These are phyloP conservation scores for Timandra comae DNA, from an alignment of 2,888 invertebrate species.

Conservation along the genomic window DNA sequence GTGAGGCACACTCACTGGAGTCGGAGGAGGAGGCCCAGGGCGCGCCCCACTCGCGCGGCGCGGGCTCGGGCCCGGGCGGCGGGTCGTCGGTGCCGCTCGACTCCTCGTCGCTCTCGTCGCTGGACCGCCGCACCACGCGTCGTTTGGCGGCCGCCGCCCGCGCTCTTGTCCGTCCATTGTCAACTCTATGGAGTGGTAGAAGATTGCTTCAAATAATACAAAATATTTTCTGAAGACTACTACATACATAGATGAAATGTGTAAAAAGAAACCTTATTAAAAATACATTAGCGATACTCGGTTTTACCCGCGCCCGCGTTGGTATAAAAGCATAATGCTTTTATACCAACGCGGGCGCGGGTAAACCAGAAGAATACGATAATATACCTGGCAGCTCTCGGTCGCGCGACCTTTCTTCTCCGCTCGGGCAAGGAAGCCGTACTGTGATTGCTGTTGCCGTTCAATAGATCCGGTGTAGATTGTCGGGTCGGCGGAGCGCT, in stretches of 20 bases:
- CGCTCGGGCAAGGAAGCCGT: slow-evolving; percentile 66
- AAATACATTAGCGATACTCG: neutral
- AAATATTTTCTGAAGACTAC: too few relatives aligned
- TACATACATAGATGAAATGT: neutral
- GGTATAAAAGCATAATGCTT: too few relatives aligned
- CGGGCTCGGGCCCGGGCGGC: slow-evolving; percentile 65
- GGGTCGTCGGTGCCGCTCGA: slow-evolving; percentile 68
- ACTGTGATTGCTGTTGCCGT: slow-evolving; percentile 71
- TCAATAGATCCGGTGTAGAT: slow-evolving; percentile 64
- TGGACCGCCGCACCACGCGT: slow-evolving; percentile 59
- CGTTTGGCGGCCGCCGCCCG: slow-evolving; percentile 52
- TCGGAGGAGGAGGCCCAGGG: slow-evolving; percentile 71
- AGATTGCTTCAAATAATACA: too few relatives aligned
- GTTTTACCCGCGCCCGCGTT: too few relatives aligned
- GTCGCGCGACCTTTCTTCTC: slow-evolving; percentile 56
- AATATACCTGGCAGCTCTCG: slow-evolving; percentile 52
- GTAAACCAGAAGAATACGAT: too few relatives aligned
- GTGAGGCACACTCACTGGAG: slow-evolving; percentile 52
- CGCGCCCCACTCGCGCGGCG: slow-evolving; percentile 73
- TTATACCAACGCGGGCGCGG: too few relatives aligned
- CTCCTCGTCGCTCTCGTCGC: slow-evolving; percentile 70
- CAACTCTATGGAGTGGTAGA: too few relatives aligned
- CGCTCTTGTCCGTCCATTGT: slow-evolving; percentile 49
- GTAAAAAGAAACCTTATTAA: neutral
- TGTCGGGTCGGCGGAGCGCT: slow-evolving; percentile 69